Evolutionary conservation across 2,113 vertebrate genomes (phyloP).

Genomic region (Chlorodrepanis virens): DNA sequence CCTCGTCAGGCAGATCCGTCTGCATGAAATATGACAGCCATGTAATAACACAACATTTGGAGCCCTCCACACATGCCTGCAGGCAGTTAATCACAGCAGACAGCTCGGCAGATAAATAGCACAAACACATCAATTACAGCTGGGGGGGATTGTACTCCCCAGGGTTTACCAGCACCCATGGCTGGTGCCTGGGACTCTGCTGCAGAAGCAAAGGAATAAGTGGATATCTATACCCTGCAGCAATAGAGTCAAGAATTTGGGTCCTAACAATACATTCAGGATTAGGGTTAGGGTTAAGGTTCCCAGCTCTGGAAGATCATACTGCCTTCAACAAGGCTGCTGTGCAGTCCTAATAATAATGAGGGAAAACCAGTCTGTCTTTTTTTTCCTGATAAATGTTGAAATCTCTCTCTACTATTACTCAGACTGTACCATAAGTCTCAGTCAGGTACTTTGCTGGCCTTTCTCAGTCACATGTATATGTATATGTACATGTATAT

Average conservation of each 20-base stretch:
- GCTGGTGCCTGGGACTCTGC: not conserved
- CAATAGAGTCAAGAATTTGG: not conserved
- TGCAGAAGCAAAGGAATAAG: not conserved
- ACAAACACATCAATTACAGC: slow-evolving; percentile 65
- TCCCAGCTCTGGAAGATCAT: not conserved
- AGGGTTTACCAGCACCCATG: not conserved
- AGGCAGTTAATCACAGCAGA: slow-evolving; percentile 62
- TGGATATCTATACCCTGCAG: not conserved
- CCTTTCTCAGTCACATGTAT: not conserved
- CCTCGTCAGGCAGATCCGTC: slow-evolving; percentile 90
- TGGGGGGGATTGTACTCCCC: not conserved
- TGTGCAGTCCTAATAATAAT: not conserved
- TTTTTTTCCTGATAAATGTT: not conserved
- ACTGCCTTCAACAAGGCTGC: not conserved
- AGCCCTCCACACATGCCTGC: slow-evolving; percentile 5
- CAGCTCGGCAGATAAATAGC: slow-evolving; percentile 54
- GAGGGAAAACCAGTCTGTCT: not conserved
- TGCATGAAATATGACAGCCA: slow-evolving; percentile 73
- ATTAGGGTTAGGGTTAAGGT: not conserved
- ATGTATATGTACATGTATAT: not conserved
- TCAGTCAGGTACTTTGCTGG: not conserved
- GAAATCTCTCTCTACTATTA: not conserved
- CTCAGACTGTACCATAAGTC: not conserved
- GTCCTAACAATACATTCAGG: not conserved
- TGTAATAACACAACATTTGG: slow-evolving; percentile 50